Conservation (phyloP, 2,888 invertebrate genomes). For the Cyrtodaria siliqua region DNA sequence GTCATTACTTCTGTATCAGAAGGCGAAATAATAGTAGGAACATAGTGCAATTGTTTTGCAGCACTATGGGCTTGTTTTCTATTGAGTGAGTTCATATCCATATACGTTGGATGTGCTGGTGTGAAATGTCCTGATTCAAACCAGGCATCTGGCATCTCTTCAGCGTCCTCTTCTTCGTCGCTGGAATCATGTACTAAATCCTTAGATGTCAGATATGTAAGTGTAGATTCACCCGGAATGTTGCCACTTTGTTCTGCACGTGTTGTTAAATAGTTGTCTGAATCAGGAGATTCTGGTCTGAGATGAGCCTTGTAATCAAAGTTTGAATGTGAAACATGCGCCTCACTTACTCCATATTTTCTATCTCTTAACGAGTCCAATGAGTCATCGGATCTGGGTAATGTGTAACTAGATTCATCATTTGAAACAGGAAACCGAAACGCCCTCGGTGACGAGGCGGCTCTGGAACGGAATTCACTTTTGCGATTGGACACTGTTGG, state of each 20-base stretch:
- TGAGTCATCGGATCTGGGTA: slow-evolving; percentile 5
- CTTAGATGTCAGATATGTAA: slow-evolving; percentile 63
- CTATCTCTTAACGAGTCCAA: not conserved
- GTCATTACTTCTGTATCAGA: slow-evolving; percentile 44
- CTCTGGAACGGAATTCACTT: slow-evolving; percentile 17
- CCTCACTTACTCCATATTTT: slow-evolving; percentile 27
- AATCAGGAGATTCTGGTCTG: not conserved
- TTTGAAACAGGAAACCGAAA: slow-evolving; percentile 33
- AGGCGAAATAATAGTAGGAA: slow-evolving; percentile 40
- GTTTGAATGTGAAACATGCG: not conserved
- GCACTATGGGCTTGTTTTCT: too few species aligned
- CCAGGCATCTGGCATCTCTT: too few species aligned
- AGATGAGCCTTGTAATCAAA: too few species aligned
- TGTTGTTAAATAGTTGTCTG: not conserved
- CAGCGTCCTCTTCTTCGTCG: slow-evolving; percentile 48
- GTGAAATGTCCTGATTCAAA: too few species aligned
- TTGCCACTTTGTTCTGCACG: not conserved
- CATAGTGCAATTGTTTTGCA: too few species aligned
- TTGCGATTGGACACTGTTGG: not conserved
- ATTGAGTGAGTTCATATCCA: too few species aligned
- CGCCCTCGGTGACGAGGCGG: slow-evolving; percentile 35
- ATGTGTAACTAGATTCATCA: slow-evolving; percentile 27
- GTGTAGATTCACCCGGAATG: not conserved
- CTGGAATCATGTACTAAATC: slow-evolving; percentile 57
- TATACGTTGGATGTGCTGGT: too few species aligned